A percentile compares a stretch with the other conserved stretches of the same genome.
These are phyloP conservation scores for Rhinichthys klamathensis DNA, from an alignment of 2,113 vertebrate genomes.

Conservation along the genomic window DNA sequence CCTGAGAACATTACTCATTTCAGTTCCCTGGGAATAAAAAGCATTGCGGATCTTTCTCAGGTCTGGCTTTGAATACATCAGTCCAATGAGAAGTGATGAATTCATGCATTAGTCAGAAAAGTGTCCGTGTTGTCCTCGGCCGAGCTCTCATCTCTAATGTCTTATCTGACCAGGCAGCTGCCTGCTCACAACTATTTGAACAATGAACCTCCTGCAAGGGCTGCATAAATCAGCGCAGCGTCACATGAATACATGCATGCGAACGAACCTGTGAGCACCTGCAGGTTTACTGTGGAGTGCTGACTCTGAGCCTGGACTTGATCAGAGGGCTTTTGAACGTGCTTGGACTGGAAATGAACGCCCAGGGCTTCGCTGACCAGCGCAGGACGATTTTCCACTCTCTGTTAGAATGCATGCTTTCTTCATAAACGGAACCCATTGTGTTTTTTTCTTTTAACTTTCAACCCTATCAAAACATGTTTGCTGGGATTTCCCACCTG, in stretches of 20 bases:
- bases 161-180: conserved; percentile 51
- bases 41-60: not conserved
- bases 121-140: conserved; percentile 18
- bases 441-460: not conserved
- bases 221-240: conserved; percentile 49
- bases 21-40: not conserved
- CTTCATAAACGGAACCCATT: not conserved
- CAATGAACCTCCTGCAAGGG: conserved; percentile 46
- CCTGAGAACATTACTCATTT: not conserved
- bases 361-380: not conserved
- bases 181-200: conserved; percentile 54
- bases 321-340: conserved; percentile 21
- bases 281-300: conserved; percentile 30
- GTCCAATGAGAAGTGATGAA: conserved; percentile 1
- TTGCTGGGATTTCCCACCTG: not conserved
- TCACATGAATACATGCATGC: conserved; percentile 47
- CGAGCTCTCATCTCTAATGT: conserved; percentile 37
- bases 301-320: not conserved
- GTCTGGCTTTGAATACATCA: conserved; percentile 19
- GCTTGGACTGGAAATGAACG: conserved; percentile 26
- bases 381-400: not conserved
- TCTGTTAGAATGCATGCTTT: conserved; percentile 12
- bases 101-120: conserved; percentile 27
- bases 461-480: not conserved
- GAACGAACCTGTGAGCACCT: conserved; percentile 35